A percentile compares a stretch with the other conserved stretches of the same genome.
phyloP scores from a whole-genome alignment of 1,140 invertebrate species.

The Macrobrachium nipponense region DNA sequence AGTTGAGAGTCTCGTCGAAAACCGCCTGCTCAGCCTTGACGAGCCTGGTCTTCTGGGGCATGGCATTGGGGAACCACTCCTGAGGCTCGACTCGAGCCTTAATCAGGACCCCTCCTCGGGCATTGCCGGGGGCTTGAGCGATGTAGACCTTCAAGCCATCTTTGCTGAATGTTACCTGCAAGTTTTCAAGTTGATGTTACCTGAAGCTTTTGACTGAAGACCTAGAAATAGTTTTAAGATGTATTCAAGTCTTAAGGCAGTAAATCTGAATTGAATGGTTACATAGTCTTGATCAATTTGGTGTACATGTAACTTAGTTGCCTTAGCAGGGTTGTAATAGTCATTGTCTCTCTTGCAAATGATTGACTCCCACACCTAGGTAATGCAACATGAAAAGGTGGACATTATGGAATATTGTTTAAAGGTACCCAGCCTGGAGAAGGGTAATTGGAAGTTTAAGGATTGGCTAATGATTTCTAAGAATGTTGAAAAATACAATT shows the following conservation, averaged over 20 bases:
- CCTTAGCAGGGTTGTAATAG: too few species aligned
- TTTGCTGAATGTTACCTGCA: neutral
- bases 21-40: constrained; percentile 35
- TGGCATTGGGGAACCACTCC: constrained; percentile 31
- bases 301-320: too few species aligned
- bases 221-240: neutral
- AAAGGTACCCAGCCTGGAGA: too few species aligned
- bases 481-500: too few species aligned
- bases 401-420: too few species aligned
- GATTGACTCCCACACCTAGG: too few species aligned
- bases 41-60: constrained; percentile 26
- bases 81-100: constrained; percentile 37
- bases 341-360: too few species aligned
- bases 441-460: too few species aligned
- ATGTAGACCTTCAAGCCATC: constrained; percentile 35
- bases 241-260: neutral
- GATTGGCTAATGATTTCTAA: too few species aligned
- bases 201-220: neutral
- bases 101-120: constrained; percentile 1
- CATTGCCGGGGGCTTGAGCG: constrained; percentile 6
- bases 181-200: neutral
- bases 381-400: too few species aligned
- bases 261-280: too few species aligned
- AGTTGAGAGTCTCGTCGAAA: constrained; percentile 39
- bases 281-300: too few species aligned